Conservation (phyloP, 2,888 invertebrate species). For the Plemyria rubiginata region DNA sequence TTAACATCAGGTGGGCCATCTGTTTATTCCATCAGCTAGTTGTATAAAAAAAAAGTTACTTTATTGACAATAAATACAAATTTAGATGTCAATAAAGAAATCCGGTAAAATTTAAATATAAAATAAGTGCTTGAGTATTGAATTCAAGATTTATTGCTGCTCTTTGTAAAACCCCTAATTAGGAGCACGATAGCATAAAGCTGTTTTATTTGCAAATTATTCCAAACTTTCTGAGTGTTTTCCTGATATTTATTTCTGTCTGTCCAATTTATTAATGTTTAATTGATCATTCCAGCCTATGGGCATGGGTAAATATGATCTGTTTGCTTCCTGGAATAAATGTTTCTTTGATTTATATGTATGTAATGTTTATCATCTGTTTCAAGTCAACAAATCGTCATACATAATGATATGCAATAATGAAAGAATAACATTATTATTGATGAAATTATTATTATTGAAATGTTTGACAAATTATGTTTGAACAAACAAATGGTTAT, state of each 20-base stretch:
- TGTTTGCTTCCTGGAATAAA: constrained; percentile 1
- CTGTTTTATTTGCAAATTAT: constrained; percentile 3
- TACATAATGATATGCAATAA: neutral
- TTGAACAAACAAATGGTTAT: too few species aligned
- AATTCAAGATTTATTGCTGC: neutral
- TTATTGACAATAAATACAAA: too few species aligned
- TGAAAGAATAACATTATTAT: too few species aligned
- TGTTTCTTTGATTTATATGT: neutral
- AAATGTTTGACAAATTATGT: too few species aligned
- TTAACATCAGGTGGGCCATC: too few species aligned
- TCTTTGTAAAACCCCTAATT: neutral
- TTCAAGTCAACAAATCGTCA: neutral
- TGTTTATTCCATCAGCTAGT: too few species aligned
- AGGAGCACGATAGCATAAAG: neutral
- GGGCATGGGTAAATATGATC: constrained; percentile 4
- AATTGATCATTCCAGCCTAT: constrained; percentile 1
- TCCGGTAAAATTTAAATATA: too few species aligned
- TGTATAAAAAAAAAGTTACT: too few species aligned
- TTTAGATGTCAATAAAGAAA: too few species aligned
- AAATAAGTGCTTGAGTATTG: neutral
- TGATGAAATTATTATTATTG: too few species aligned
- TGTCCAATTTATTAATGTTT: constrained; percentile 8
- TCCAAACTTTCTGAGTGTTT: constrained; percentile 7
- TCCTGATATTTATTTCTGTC: constrained; percentile 5
- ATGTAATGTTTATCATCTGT: neutral